Evolutionary conservation across 2,888 invertebrate genomes (phyloP).

Genomic region (Ectemnius lituratus): DNA sequence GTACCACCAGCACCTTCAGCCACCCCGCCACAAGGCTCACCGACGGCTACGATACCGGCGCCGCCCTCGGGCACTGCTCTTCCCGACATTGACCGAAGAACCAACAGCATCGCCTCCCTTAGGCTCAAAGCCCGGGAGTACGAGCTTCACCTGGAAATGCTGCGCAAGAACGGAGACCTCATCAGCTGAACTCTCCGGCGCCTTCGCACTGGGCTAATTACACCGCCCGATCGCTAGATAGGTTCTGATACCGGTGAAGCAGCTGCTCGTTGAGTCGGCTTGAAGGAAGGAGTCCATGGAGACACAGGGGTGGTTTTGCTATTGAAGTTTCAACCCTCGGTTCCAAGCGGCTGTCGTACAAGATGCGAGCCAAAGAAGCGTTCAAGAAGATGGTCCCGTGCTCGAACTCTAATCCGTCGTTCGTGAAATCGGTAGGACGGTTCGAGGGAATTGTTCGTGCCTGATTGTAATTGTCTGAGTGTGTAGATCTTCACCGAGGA

Average conservation of each 20-base stretch:
- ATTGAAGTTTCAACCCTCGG: no score
- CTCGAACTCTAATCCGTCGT: no score
- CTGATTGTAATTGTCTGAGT: background rate
- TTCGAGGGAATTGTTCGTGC: conserved; percentile 3
- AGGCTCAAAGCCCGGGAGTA: conserved; percentile 94
- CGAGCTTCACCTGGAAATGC: conserved; percentile 89
- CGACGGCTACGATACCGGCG: conserved; percentile 67
- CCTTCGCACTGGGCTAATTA: no score
- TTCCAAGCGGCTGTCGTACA: conserved; percentile 16
- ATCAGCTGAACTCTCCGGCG: conserved; percentile 83
- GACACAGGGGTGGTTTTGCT: no score
- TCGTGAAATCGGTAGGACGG: conserved; percentile 27
- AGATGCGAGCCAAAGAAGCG: conserved; percentile 46
- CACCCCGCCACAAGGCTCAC: conserved; percentile 67
- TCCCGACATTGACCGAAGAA: conserved; percentile 89
- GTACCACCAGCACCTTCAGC: conserved; percentile 60
- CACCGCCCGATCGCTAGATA: no score
- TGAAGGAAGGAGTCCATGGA: no score
- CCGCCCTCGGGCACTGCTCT: conserved; percentile 65
- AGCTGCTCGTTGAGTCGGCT: no score
- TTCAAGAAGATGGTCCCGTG: no score
- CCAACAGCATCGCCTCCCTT: conserved; percentile 92
- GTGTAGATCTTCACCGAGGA: background rate
- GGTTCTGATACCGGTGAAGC: no score
- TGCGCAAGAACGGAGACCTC: conserved; percentile 88